Evolutionary conservation across 2,113 vertebrate species (phyloP).

Genomic region (Acrocephalus kingi): DNA sequence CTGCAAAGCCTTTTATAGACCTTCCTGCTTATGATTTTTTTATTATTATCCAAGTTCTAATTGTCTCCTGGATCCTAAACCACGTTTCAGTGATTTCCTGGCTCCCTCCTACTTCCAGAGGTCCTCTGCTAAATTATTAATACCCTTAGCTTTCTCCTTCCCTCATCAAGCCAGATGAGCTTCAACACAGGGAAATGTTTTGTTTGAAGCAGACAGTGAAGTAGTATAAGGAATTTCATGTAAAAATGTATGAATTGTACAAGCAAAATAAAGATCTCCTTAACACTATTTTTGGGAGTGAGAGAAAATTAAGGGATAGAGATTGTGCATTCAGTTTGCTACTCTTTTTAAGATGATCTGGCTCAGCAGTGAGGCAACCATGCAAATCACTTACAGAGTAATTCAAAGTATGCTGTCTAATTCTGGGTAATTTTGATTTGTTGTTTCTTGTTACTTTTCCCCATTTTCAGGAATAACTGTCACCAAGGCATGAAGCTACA

Average conservation of each 20-base stretch:
- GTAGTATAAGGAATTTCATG: neutral
- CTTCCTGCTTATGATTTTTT: neutral
- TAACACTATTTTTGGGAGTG: neutral
- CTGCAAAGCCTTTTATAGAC: neutral
- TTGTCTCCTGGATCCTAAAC: slow-evolving; percentile 12
- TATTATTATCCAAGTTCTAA: neutral
- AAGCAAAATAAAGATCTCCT: neutral
- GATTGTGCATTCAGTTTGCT: neutral
- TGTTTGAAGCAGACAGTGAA: neutral
- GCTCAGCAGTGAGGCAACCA: neutral
- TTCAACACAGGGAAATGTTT: neutral
- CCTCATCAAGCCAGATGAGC: neutral
- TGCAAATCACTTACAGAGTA: neutral
- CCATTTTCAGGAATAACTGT: neutral
- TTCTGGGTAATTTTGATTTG: neutral
- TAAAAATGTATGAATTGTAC: neutral
- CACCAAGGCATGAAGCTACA: neutral
- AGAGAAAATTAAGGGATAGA: neutral
- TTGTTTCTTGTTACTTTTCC: neutral
- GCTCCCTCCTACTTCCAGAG: neutral
- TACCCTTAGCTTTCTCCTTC: neutral
- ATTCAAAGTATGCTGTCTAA: neutral
- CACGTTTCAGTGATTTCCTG: neutral
- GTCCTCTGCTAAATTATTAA: neutral
- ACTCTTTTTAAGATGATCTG: neutral